Conservation (phyloP, 2,113 vertebrate genomes). For the Thunnus thynnus region DNA sequence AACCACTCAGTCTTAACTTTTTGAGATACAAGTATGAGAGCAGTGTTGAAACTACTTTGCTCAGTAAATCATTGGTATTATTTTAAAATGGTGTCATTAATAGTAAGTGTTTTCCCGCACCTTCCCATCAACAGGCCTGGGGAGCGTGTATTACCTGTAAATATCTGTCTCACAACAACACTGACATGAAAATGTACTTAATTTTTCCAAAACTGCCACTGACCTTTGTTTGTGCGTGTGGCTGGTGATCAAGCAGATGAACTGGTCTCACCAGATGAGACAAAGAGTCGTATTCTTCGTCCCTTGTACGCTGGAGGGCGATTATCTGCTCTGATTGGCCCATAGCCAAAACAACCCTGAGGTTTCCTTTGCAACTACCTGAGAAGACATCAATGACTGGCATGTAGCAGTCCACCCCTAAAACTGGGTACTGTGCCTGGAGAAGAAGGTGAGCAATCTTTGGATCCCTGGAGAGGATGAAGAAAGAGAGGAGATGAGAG, state of each 20-base stretch:
- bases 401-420: constrained; percentile 92
- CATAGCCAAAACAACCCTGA: constrained; percentile 92
- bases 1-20: too few species aligned
- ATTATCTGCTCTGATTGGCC: constrained; percentile 90
- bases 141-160: too few species aligned
- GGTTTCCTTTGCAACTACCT: constrained; percentile 87
- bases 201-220: neutral
- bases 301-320: constrained; percentile 88
- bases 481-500: neutral
- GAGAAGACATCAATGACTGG: constrained; percentile 92
- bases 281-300: constrained; percentile 76
- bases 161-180: too few species aligned
- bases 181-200: too few species aligned
- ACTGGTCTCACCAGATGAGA: constrained; percentile 76
- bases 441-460: constrained; percentile 89
- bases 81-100: too few species aligned
- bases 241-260: constrained; percentile 87
- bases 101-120: too few species aligned
- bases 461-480: constrained; percentile 84
- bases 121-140: too few species aligned
- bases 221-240: constrained; percentile 74
- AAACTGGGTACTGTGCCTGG: constrained; percentile 92
- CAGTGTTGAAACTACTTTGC: too few species aligned
- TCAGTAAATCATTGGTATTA: too few species aligned
- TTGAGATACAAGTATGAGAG: too few species aligned